phyloP scores from a whole-genome alignment of 2,797 vertebrate genomes.

The Coranthus polyacanthus region DNA sequence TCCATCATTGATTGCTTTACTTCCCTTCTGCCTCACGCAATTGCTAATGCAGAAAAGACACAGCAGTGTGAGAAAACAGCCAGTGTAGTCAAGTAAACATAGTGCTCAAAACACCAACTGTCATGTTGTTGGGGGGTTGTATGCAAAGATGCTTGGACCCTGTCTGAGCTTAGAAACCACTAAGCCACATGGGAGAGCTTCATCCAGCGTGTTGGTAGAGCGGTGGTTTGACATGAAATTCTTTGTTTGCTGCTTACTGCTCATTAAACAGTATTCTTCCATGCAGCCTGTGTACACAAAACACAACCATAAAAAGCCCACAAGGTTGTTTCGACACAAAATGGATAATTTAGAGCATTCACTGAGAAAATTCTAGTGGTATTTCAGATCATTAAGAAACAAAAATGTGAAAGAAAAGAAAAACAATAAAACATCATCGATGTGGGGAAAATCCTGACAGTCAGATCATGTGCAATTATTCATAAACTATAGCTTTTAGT shows the following conservation, averaged over 20 bases:
- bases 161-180: conserved; percentile 42
- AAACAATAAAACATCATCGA: no score
- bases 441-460: no score
- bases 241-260: conserved; percentile 32
- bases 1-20: conserved; percentile 66
- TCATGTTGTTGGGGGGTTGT: conserved; percentile 31
- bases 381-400: not conserved
- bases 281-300: conserved; percentile 1
- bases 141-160: conserved; percentile 34
- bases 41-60: conserved; percentile 60
- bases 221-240: conserved; percentile 37
- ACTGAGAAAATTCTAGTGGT: no score
- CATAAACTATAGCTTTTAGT: not conserved
- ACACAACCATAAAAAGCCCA: conserved; percentile 11
- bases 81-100: conserved; percentile 68
- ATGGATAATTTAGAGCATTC: not conserved
- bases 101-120: conserved; percentile 65
- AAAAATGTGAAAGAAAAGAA: not conserved
- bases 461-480: not conserved
- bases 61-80: conserved; percentile 59
- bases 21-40: conserved; percentile 64
- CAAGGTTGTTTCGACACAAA: conserved; percentile 1
- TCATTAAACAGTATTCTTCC: conserved; percentile 29
- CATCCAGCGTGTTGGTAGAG: conserved; percentile 15
- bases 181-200: conserved; percentile 29